Conservation (phyloP, 2,797 vertebrate species). For the Nannoperca obscura region DNA sequence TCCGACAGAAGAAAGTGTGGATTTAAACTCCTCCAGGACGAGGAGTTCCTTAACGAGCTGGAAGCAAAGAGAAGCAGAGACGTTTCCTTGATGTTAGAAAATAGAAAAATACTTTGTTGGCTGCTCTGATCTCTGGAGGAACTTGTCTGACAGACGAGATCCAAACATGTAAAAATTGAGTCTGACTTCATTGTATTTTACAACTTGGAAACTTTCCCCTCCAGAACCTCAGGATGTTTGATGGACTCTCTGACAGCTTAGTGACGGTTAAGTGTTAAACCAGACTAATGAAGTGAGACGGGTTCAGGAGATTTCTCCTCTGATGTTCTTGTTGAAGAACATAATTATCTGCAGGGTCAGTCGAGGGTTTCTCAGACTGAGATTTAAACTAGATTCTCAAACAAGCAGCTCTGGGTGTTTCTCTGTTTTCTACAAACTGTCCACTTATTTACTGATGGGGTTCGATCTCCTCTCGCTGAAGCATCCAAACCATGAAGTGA, state of each 20-base stretch:
- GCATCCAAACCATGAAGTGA: conserved; percentile 19
- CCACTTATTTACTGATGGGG: conserved; percentile 30
- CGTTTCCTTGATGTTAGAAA: neutral
- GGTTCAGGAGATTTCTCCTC: conserved; percentile 1
- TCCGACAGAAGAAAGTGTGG: neutral
- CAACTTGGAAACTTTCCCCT: neutral
- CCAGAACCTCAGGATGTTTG: neutral
- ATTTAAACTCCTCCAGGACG: no score
- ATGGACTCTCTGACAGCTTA: neutral
- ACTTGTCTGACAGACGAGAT: no score
- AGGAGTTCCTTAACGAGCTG: neutral
- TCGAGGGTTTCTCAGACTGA: neutral
- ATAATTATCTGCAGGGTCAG: neutral
- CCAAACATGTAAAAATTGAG: no score
- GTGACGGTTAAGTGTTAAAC: neutral
- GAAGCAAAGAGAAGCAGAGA: neutral
- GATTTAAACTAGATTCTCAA: neutral
- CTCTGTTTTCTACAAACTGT: neutral
- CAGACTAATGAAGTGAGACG: neutral
- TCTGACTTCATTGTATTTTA: neutral
- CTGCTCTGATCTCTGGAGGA: neutral
- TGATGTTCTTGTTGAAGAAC: conserved; percentile 4
- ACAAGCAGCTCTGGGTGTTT: no score
- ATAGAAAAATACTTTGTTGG: neutral
- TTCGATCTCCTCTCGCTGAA: conserved; percentile 1